Evolutionary conservation across 2,113 vertebrate species (phyloP).

Genomic region (Pimephales promelas): DNA sequence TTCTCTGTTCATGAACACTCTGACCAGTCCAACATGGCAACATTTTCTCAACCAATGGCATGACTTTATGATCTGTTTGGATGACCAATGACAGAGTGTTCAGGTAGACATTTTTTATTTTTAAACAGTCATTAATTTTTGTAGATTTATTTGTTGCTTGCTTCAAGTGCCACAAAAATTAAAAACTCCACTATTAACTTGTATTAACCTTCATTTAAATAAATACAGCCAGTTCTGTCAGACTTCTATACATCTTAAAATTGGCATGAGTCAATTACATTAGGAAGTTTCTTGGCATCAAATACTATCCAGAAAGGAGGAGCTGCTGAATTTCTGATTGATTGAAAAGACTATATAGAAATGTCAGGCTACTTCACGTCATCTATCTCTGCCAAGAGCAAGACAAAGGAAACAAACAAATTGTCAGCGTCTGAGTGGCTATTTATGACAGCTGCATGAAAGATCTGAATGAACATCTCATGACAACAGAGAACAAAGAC

Average conservation of each 20-base stretch:
- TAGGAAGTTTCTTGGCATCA: background rate
- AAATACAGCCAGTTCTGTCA: background rate
- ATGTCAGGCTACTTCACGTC: background rate
- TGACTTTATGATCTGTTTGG: too few species aligned
- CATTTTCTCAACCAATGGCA: background rate
- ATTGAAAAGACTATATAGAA: constrained; percentile 21
- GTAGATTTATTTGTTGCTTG: background rate
- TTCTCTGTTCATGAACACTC: background rate
- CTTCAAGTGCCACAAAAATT: background rate
- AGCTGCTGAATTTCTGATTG: background rate
- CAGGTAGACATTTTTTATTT: too few species aligned
- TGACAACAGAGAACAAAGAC: constrained; percentile 33
- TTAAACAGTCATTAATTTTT: background rate
- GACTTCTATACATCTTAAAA: background rate
- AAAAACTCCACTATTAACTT: background rate
- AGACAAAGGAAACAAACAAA: constrained; percentile 36
- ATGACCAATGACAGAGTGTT: too few species aligned
- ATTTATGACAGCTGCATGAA: constrained; percentile 15
- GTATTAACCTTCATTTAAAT: background rate
- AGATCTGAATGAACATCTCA: constrained; percentile 31
- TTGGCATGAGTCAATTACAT: background rate
- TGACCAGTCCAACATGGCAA: background rate
- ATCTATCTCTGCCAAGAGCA: constrained; percentile 12
- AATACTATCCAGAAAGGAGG: background rate
- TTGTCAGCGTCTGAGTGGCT: constrained; percentile 5